These are phyloP conservation scores for Takifugu ocellatus DNA, from an alignment of 2,797 vertebrate species.

Conservation along the genomic window DNA sequence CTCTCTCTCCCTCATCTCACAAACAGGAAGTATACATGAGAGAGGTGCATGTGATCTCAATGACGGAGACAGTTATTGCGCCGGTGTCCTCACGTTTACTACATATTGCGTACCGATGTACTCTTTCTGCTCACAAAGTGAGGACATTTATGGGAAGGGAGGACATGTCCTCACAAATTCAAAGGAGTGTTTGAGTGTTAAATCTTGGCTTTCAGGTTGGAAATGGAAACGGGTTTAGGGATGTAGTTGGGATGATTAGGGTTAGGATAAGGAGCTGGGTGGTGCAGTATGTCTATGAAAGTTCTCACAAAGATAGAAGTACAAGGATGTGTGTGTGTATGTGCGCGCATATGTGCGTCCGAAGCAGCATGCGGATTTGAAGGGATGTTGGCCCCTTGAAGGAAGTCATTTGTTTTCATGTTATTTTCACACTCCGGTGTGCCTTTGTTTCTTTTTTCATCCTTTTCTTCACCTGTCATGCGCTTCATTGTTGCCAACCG, in stretches of 20 bases:
- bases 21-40: slow-evolving; percentile 73
- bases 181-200: no score
- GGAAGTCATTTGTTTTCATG: slow-evolving; percentile 64
- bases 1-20: not conserved
- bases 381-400: slow-evolving; percentile 56
- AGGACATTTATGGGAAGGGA: no score
- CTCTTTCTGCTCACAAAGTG: no score
- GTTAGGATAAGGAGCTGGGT: no score
- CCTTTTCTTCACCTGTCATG: slow-evolving; percentile 1
- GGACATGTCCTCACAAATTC: no score
- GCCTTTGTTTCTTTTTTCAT: slow-evolving; percentile 51
- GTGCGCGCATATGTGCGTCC: slow-evolving; percentile 18
- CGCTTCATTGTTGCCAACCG: not conserved
- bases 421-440: slow-evolving; percentile 38
- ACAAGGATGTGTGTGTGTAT: slow-evolving; percentile 3
- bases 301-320: no score
- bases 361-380: slow-evolving; percentile 41
- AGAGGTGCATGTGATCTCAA: slow-evolving; percentile 61
- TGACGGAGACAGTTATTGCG: slow-evolving; percentile 32
- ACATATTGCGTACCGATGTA: no score
- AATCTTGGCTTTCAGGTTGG: no score
- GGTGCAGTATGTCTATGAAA: no score
- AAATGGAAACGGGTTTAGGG: slow-evolving; percentile 22
- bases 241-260: slow-evolving; percentile 1
- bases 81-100: not conserved